Evolutionary conservation across 1,140 invertebrate genomes (phyloP).

Genomic region (Globodera ellingtonae): DNA sequence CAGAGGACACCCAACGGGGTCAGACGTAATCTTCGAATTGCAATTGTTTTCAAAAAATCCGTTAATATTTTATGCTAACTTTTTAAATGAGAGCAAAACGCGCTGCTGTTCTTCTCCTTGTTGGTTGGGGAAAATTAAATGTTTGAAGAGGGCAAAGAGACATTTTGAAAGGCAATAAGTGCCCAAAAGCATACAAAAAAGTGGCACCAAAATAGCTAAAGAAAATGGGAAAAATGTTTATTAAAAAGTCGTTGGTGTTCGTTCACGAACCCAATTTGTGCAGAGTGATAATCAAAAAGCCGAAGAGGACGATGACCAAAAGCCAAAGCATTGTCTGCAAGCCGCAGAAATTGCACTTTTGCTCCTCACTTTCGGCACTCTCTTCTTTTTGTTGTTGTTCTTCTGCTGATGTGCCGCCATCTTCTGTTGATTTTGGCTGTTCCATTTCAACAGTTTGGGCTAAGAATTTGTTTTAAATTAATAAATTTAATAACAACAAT

Average conservation of each 20-base stretch:
- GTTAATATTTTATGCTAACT: background rate
- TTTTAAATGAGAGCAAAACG: background rate
- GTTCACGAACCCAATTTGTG: background rate
- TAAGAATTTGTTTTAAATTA: too few species aligned
- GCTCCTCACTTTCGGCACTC: background rate
- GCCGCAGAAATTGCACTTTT: background rate
- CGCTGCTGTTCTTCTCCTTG: conserved; percentile 1
- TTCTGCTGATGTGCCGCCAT: background rate
- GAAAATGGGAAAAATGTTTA: background rate
- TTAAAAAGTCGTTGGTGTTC: background rate
- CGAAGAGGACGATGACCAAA: background rate
- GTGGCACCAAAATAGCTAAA: background rate
- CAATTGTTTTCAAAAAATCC: background rate
- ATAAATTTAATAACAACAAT: too few species aligned
- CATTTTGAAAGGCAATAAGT: background rate
- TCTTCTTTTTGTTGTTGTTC: background rate
- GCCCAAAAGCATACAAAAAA: background rate
- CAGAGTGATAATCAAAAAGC: background rate
- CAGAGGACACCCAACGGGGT: background rate
- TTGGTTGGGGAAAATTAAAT: background rate
- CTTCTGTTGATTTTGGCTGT: background rate
- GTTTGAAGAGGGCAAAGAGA: background rate
- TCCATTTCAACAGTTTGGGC: background rate
- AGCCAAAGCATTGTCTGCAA: background rate
- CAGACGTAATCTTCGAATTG: background rate